Evolutionary conservation across 2,797 vertebrate genomes (phyloP).

Genomic region (Tympanoctomys barrerae): DNA sequence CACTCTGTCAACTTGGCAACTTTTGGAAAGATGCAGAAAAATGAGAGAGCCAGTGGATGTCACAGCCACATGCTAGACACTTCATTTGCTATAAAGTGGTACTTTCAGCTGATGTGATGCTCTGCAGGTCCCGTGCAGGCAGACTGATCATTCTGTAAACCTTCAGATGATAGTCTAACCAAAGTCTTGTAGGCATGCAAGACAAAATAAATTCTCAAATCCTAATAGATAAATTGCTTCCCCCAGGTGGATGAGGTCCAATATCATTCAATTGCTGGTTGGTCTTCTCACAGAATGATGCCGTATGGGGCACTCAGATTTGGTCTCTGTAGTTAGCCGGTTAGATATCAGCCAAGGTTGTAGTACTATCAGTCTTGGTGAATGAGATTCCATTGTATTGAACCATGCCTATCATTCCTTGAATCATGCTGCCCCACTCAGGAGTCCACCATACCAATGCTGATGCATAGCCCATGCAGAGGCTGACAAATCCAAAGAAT

Average conservation of each 20-base stretch:
- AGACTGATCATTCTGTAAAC: not conserved
- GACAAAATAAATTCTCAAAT: not conserved
- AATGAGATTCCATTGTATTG: not conserved
- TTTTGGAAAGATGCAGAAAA: constrained; percentile 3
- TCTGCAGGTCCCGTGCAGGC: not conserved
- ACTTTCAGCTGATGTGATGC: not conserved
- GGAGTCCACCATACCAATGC: not conserved
- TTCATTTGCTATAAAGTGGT: not conserved
- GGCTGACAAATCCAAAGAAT: not conserved
- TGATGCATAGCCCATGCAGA: constrained; percentile 4
- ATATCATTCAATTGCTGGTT: not conserved
- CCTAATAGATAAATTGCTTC: not conserved
- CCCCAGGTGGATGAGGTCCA: not conserved
- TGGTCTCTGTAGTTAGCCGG: not conserved
- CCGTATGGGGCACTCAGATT: not conserved
- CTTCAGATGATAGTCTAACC: not conserved
- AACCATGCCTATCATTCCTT: not conserved
- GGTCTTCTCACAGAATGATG: not conserved
- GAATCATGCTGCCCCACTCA: not conserved
- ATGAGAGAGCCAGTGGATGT: not conserved
- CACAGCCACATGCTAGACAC: not conserved
- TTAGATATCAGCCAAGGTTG: constrained; percentile 8
- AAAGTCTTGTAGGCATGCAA: not conserved
- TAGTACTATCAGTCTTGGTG: not conserved
- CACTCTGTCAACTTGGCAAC: not conserved